A percentile compares a stretch with the other conserved stretches of the same genome.
phyloP scores from a whole-genome alignment of 2,113 vertebrate genomes.

The Entelurus aequoreus region DNA sequence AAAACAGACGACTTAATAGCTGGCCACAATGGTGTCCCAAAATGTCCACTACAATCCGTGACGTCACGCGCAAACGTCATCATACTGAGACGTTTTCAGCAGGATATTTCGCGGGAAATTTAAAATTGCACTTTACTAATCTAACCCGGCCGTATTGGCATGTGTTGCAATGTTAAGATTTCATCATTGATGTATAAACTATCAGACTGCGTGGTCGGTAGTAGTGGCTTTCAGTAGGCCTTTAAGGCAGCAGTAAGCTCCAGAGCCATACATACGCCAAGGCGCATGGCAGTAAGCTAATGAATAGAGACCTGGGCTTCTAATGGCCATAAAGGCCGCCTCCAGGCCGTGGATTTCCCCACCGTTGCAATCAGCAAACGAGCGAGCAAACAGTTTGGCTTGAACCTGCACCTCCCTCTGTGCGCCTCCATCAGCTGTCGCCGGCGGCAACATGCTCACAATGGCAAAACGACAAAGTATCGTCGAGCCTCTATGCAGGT shows the following conservation, averaged over 20 bases:
- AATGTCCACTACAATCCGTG: no score
- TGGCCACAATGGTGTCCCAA: no score
- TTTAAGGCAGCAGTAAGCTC: constrained; percentile 33
- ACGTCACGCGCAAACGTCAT: no score
- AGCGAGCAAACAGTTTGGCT: constrained; percentile 44
- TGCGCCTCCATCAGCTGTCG: constrained; percentile 47
- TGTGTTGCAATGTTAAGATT: no score
- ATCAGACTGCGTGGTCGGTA: no score
- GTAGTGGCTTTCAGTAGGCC: no score
- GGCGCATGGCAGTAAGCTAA: constrained; percentile 27
- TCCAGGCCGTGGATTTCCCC: constrained; percentile 48
- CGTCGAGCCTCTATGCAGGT: constrained; percentile 1
- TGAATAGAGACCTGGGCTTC: constrained; percentile 51
- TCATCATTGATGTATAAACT: no score
- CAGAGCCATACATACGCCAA: constrained; percentile 67
- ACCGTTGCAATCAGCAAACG: constrained; percentile 55
- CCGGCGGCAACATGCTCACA: constrained; percentile 36
- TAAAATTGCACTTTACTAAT: no score
- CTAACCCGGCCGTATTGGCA: no score
- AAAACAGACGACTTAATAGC: no score
- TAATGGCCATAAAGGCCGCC: constrained; percentile 60
- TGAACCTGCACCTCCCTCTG: constrained; percentile 51
- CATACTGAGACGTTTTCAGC: no score
- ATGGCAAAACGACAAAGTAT: neutral
- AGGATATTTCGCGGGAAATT: no score